These are phyloP conservation scores for Coracopsis vasa DNA, from an alignment of 2,113 vertebrate species.

Conservation along the genomic window DNA sequence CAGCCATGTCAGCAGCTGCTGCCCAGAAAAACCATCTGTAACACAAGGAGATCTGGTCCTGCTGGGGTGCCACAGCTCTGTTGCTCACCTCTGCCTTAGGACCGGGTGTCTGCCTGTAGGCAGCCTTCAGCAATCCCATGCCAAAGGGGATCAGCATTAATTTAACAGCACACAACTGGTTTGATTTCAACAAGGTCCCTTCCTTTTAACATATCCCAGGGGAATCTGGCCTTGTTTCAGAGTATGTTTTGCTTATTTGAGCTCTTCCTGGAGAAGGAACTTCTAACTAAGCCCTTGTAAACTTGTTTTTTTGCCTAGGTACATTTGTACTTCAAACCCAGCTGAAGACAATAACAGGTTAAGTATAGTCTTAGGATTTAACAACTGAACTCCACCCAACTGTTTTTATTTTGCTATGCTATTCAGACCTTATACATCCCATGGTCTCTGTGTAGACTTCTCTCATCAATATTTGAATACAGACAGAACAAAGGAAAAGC, in stretches of 20 bases:
- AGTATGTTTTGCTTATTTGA: not conserved
- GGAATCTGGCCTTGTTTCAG: not conserved
- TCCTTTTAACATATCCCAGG: not conserved
- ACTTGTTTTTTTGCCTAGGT: conserved; percentile 13
- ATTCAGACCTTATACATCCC: not conserved
- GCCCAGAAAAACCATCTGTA: not conserved
- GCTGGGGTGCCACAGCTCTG: not conserved
- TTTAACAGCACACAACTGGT: not conserved
- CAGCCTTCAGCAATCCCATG: not conserved
- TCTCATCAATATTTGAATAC: not conserved
- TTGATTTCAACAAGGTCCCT: not conserved
- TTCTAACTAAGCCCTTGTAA: not conserved
- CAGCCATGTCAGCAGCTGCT: not conserved
- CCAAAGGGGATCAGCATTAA: not conserved
- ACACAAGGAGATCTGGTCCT: not conserved
- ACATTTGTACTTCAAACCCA: not conserved
- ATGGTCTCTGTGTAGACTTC: not conserved
- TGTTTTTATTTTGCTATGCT: not conserved
- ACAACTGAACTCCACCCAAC: conserved; percentile 13
- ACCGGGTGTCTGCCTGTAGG: not conserved
- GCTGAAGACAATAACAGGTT: not conserved
- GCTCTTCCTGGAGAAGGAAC: conserved; percentile 10
- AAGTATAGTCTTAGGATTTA: not conserved
- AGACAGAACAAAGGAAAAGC: not conserved
- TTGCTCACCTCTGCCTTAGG: not conserved